These are phyloP conservation scores for Kryptolebias ocellatus DNA, from an alignment of 2,797 vertebrate genomes.

Conservation along the genomic window DNA sequence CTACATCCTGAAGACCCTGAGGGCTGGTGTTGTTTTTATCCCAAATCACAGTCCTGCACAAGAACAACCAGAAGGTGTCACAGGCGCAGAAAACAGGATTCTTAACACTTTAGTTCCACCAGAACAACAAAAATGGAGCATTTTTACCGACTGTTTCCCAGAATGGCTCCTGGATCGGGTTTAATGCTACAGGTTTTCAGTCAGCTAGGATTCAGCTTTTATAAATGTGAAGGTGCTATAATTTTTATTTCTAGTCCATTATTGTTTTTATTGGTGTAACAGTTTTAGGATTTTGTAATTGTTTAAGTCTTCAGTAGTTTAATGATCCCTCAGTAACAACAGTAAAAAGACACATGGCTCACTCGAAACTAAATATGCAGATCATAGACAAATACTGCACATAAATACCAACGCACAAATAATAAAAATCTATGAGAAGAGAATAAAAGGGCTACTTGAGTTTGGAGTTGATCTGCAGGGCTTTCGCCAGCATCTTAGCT, in stretches of 20 bases:
- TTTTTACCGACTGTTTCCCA: no score
- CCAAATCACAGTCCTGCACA: conserved; percentile 94
- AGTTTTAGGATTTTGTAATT: no score
- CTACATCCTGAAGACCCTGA: conserved; percentile 97
- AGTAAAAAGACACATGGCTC: background rate
- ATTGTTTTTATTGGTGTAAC: background rate
- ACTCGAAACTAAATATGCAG: background rate
- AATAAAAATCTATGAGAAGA: no score
- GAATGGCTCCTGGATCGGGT: background rate
- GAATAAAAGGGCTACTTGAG: conserved; percentile 83
- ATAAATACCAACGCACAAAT: no score
- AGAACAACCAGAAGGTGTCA: background rate
- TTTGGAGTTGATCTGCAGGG: conserved; percentile 97
- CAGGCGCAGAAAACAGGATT: background rate
- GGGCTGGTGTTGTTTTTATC: conserved; percentile 96
- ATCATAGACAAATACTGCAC: no score
- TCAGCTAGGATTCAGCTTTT: no score
- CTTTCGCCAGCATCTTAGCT: conserved; percentile 97
- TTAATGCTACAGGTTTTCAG: background rate
- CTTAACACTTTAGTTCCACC: no score
- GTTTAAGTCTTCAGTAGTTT: no score
- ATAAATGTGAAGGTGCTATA: background rate
- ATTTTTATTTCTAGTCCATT: background rate
- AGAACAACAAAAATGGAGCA: no score
- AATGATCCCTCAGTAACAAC: no score